Conservation (phyloP, 2,888 invertebrate genomes). For the Cacoxenus indagator region DNA sequence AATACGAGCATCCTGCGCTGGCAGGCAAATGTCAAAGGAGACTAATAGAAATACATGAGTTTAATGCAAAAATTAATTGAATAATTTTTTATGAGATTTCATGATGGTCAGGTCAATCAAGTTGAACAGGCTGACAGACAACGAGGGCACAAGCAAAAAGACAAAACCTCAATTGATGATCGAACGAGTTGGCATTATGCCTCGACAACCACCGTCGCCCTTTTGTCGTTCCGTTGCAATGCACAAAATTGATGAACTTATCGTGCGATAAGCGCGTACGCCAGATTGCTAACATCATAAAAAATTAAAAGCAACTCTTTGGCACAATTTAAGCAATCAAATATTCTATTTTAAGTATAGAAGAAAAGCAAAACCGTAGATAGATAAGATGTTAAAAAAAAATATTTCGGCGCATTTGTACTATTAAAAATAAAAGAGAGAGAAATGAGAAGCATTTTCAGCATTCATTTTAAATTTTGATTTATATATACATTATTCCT, state of each 20-base stretch:
- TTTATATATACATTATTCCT: too few species aligned
- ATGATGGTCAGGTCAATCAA: background rate
- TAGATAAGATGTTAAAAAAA: background rate
- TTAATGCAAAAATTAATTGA: slow-evolving; percentile 19
- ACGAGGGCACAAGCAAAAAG: background rate
- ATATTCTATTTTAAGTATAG: background rate
- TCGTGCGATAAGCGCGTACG: background rate
- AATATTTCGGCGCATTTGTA: too few species aligned
- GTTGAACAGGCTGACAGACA: background rate
- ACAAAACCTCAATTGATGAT: too few species aligned
- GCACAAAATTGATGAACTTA: background rate
- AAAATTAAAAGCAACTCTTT: background rate
- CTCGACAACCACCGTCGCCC: too few species aligned
- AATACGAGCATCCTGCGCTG: too few species aligned
- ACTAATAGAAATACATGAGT: slow-evolving; percentile 6
- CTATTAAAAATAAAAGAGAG: too few species aligned
- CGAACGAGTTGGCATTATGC: too few species aligned
- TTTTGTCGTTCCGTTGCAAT: too few species aligned
- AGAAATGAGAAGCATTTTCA: too few species aligned
- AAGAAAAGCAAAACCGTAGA: background rate
- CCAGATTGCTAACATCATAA: background rate
- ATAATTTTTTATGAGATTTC: background rate
- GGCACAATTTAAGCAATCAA: slow-evolving; percentile 1
- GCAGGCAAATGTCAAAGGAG: background rate
- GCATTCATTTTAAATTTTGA: too few species aligned